Percentiles rank a stretch among this genome's conserved stretches.
Evolutionary conservation across 2,888 invertebrate genomes (phyloP).

Genomic region (Nowickia ferox): DNA sequence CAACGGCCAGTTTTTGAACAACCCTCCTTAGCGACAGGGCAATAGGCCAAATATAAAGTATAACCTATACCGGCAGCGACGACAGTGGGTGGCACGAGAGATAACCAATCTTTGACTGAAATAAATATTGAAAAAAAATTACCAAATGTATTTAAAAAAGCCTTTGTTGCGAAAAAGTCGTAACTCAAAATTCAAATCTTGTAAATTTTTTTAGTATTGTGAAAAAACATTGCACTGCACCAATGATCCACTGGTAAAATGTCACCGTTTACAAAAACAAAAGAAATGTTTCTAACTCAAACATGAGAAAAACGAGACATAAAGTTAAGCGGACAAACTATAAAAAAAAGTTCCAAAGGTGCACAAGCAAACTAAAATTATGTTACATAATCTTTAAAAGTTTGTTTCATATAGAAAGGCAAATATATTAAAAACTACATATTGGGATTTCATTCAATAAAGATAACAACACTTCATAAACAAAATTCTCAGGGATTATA

Average conservation of each 20-base stretch:
- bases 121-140: conserved; percentile 75
- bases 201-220: background rate
- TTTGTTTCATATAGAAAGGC: too few relatives aligned
- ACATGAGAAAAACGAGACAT: conserved; percentile 39
- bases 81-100: conserved; percentile 91
- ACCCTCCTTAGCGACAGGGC: conserved; percentile 85
- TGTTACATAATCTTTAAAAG: conserved; percentile 60
- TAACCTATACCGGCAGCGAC: conserved; percentile 91
- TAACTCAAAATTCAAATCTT: too few relatives aligned
- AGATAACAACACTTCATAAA: too few relatives aligned
- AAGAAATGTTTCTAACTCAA: conserved; percentile 13
- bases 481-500: too few relatives aligned
- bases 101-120: conserved; percentile 92
- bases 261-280: conserved; percentile 28
- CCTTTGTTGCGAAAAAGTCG: too few relatives aligned
- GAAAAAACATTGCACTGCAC: background rate
- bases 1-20: conserved; percentile 76
- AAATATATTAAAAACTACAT: too few relatives aligned
- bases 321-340: conserved; percentile 31
- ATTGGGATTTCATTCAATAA: too few relatives aligned
- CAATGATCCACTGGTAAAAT: conserved; percentile 1
- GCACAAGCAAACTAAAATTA: conserved; percentile 31
- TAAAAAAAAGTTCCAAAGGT: conserved; percentile 50
- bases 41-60: conserved; percentile 90
- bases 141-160: background rate